Percentiles rank a stretch among this genome's conserved stretches.
Evolutionary conservation across 2,797 vertebrate species (phyloP).

Genomic region (Merluccius polli): DNA sequence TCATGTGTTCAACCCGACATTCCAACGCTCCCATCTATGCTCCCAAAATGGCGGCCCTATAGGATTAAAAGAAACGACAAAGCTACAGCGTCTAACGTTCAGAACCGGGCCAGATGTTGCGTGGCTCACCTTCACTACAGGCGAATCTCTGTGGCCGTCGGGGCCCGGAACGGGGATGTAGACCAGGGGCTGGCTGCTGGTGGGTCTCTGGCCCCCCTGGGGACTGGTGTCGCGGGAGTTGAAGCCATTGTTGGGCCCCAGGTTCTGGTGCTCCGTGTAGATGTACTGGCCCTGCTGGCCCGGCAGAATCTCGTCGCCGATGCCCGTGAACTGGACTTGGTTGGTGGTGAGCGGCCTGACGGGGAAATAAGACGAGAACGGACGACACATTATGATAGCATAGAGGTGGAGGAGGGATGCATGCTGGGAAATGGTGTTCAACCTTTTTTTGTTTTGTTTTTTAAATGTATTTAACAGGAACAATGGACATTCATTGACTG

Average conservation of each 20-base stretch:
- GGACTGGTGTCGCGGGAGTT: conserved; percentile 47
- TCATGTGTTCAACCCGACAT: too few relatives aligned
- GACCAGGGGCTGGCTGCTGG: conserved; percentile 66
- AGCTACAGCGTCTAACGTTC: not conserved
- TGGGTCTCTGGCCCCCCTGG: conserved; percentile 65
- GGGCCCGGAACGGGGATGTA: conserved; percentile 75
- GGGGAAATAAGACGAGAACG: not conserved
- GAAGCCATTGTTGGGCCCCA: conserved; percentile 68
- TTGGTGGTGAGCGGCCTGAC: conserved; percentile 72
- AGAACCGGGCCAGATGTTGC: not conserved
- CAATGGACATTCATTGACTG: too few relatives aligned
- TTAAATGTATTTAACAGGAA: too few relatives aligned
- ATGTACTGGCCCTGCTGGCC: conserved; percentile 86
- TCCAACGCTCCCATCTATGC: too few relatives aligned
- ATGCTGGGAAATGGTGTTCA: not conserved
- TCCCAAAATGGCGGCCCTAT: too few relatives aligned
- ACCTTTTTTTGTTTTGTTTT: too few relatives aligned
- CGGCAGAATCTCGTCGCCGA: conserved; percentile 75
- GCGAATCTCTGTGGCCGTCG: conserved; percentile 74
- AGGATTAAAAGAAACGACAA: too few relatives aligned
- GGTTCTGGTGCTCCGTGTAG: conserved; percentile 88
- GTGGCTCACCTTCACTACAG: conserved; percentile 67
- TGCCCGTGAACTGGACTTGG: conserved; percentile 84
- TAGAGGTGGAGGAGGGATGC: not conserved
- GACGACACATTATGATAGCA: not conserved